phyloP scores from a whole-genome alignment of 1,140 invertebrate genomes.

The Heliconius hermathena region DNA sequence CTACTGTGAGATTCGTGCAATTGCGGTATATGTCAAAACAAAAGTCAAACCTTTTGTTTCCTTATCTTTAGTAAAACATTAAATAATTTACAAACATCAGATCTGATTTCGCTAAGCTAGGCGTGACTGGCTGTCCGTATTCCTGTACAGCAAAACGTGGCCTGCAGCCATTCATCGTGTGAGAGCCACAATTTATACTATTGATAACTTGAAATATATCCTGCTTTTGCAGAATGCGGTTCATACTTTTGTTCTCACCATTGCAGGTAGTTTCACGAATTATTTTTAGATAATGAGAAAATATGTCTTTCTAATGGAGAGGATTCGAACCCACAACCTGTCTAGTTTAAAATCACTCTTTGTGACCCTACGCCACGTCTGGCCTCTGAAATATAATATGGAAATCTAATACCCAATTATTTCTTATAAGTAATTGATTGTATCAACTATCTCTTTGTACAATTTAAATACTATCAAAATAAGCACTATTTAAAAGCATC shows the following conservation, averaged over 20 bases:
- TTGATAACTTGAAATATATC: slow-evolving; percentile 38
- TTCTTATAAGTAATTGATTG: too few species aligned
- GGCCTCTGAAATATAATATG: too few species aligned
- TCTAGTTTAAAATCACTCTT: too few species aligned
- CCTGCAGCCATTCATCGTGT: slow-evolving; percentile 37
- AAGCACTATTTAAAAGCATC: not conserved
- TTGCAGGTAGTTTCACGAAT: not conserved
- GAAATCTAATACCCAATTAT: not conserved
- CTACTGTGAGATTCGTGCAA: not conserved
- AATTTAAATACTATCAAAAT: not conserved
- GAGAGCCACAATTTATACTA: slow-evolving; percentile 36
- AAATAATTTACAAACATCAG: slow-evolving; percentile 21
- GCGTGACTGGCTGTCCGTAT: slow-evolving; percentile 35
- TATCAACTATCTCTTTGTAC: too few species aligned
- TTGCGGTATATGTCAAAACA: not conserved
- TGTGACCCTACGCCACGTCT: too few species aligned
- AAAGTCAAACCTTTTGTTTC: slow-evolving; percentile 5
- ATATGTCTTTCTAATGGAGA: too few species aligned
- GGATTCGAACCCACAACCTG: too few species aligned
- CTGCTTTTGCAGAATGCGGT: not conserved
- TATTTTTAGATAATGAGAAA: too few species aligned
- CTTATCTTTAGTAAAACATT: slow-evolving; percentile 19
- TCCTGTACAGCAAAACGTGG: slow-evolving; percentile 27
- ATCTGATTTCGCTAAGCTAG: slow-evolving; percentile 35
- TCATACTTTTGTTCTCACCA: not conserved